These are phyloP conservation scores for Drosophila nr. fundita DNA, from an alignment of 2,888 invertebrate genomes.

Conservation along the genomic window DNA sequence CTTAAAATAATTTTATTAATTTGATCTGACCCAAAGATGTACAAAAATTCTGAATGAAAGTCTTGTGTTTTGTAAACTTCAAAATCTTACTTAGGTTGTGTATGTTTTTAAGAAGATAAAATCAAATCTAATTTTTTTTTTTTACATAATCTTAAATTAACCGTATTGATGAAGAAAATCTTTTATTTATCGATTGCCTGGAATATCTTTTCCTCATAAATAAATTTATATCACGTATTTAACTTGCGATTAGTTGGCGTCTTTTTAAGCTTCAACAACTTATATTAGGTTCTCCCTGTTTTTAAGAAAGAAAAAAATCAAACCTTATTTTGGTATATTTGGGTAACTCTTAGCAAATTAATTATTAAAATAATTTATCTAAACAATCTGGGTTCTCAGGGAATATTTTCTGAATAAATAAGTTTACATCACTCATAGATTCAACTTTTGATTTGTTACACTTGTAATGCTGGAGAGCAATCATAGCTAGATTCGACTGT, in stretches of 20 bases:
- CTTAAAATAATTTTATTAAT: not conserved
- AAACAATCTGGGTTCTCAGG: too few relatives aligned
- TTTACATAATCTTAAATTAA: not conserved
- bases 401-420: not conserved
- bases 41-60: not conserved
- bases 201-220: not conserved
- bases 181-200: not conserved
- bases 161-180: not conserved
- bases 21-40: not conserved
- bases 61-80: not conserved
- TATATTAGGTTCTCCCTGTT: not conserved
- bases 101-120: not conserved
- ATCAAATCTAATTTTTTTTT: not conserved
- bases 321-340: not conserved
- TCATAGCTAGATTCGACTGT: constrained; percentile 30
- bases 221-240: not conserved
- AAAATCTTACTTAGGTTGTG: too few relatives aligned
- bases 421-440: not conserved
- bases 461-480: constrained; percentile 20
- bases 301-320: not conserved
- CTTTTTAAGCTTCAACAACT: too few relatives aligned
- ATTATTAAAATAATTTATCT: not conserved
- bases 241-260: not conserved
- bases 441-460: constrained; percentile 11
- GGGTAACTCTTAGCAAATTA: not conserved